Evolutionary conservation across 2,888 invertebrate genomes (phyloP).

Genomic region (Macrosiphum euphorbiae): DNA sequence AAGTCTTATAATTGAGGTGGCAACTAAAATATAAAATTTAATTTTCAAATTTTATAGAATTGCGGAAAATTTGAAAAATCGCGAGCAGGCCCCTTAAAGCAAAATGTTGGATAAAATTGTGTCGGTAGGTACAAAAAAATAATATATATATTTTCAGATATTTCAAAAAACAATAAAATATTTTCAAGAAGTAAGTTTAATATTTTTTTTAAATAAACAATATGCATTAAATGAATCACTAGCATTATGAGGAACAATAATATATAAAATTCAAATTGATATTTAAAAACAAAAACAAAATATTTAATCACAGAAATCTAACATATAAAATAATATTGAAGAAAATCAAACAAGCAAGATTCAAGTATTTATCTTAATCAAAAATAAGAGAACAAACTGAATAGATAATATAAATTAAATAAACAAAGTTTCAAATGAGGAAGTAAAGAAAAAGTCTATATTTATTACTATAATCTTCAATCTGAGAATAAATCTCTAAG

Average conservation of each 20-base stretch:
- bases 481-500: background rate
- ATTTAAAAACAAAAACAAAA: background rate
- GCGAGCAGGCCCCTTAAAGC: no score
- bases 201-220: background rate
- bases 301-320: no score
- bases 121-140: background rate
- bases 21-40: no score
- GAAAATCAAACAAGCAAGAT: background rate
- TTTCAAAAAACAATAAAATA: background rate
- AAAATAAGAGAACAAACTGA: background rate
- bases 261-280: background rate
- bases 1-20: no score
- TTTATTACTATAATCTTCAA: background rate
- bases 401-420: background rate
- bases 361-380: background rate
- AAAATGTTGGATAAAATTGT: background rate
- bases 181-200: background rate
- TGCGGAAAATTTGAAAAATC: no score
- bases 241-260: background rate
- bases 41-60: no score
- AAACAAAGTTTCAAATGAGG: background rate
- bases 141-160: background rate
- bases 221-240: background rate
- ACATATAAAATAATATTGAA: no score
- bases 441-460: background rate